phyloP scores from a whole-genome alignment of 1,140 invertebrate genomes.

The Dryas iulia region DNA sequence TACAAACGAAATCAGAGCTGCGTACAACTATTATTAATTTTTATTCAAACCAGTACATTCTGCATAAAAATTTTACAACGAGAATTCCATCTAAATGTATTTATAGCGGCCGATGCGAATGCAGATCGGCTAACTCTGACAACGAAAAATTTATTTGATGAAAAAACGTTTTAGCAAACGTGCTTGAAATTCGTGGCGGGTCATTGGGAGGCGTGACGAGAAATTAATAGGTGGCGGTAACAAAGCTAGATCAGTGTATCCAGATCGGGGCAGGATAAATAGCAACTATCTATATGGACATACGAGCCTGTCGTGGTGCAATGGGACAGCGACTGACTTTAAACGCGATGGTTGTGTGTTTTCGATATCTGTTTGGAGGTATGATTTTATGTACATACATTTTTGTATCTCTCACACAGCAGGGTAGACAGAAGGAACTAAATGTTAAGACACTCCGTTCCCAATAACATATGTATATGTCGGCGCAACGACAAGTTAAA shows the following conservation, averaged over 20 bases:
- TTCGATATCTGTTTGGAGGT: too few species aligned
- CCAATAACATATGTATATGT: too few species aligned
- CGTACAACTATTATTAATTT: constrained; percentile 3
- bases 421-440: too few species aligned
- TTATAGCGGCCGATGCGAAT: neutral
- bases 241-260: constrained; percentile 21
- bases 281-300: too few species aligned
- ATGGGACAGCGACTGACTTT: too few species aligned
- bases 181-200: constrained; percentile 14
- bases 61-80: constrained; percentile 1
- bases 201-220: constrained; percentile 14
- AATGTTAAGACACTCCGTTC: too few species aligned
- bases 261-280: constrained; percentile 19
- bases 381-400: too few species aligned
- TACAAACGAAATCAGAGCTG: neutral
- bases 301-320: constrained; percentile 5
- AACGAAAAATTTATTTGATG: constrained; percentile 25
- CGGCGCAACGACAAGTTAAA: too few species aligned
- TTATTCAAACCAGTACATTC: constrained; percentile 1
- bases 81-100: constrained; percentile 2
- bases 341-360: too few species aligned
- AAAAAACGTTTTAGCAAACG: constrained; percentile 24
- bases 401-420: too few species aligned
- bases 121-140: neutral
- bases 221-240: constrained; percentile 27